These are phyloP conservation scores for Heteractis magnifica DNA, from an alignment of 92 coral and sea anemone species.

Conservation along the genomic window DNA sequence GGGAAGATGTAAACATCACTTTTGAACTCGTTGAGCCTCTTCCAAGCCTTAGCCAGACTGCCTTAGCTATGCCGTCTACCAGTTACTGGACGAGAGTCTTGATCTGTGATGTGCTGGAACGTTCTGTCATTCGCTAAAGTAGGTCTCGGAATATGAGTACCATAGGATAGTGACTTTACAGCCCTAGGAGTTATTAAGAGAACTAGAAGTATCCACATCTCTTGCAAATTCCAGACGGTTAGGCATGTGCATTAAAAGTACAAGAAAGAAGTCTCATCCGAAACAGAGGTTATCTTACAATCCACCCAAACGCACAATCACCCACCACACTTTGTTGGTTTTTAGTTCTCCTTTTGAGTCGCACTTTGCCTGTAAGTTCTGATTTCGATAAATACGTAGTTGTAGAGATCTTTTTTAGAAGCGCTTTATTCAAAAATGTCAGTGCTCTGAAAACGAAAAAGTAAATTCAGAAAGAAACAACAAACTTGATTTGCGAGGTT, in stretches of 20 bases:
- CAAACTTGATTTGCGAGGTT: background rate
- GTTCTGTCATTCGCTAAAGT: no score
- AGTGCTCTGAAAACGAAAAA: background rate
- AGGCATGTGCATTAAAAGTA: background rate
- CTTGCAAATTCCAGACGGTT: no score
- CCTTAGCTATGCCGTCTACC: background rate
- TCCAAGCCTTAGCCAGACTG: no score
- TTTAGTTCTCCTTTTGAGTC: background rate
- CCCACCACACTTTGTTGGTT: background rate
- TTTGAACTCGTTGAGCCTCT: background rate
- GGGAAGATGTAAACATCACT: background rate
- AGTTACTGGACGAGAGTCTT: no score
- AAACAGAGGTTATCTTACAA: background rate
- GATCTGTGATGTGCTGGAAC: no score
- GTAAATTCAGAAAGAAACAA: background rate
- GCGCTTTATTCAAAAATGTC: background rate
- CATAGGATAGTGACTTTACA: no score
- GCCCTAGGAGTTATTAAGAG: no score
- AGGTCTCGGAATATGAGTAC: no score
- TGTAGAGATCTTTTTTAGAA: background rate
- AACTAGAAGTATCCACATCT: no score
- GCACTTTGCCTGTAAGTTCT: background rate
- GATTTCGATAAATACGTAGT: background rate
- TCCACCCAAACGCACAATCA: background rate
- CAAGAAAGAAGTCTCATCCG: background rate